These are phyloP conservation scores for Pterois miles DNA, from an alignment of 2,797 vertebrate genomes.

Conservation along the genomic window DNA sequence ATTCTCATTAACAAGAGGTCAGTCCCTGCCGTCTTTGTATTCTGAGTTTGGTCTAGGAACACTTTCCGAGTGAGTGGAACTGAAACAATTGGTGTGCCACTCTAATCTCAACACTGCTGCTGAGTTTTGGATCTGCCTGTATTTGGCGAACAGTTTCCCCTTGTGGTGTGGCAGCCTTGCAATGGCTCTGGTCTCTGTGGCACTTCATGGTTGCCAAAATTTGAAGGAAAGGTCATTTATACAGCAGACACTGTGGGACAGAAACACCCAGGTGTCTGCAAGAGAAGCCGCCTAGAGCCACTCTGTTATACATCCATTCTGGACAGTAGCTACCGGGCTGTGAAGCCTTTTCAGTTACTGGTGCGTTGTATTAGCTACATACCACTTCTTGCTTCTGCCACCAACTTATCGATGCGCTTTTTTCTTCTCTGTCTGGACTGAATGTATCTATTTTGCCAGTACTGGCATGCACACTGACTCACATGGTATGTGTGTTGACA, in stretches of 20 bases:
- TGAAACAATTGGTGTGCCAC: slow-evolving; percentile 68
- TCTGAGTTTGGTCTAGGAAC: slow-evolving; percentile 59
- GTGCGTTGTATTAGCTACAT: slow-evolving; percentile 34
- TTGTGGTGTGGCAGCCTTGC: slow-evolving; percentile 61
- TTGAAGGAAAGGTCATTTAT: slow-evolving; percentile 72
- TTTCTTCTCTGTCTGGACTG: background rate
- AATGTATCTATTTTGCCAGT: slow-evolving; percentile 10
- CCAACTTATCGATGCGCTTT: slow-evolving; percentile 8
- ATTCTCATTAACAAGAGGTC: slow-evolving; percentile 59
- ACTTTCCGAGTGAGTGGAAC: slow-evolving; percentile 65
- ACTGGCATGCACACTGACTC: slow-evolving; percentile 4
- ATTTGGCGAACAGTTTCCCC: slow-evolving; percentile 62
- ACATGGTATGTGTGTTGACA: background rate
- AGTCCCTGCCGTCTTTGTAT: slow-evolving; percentile 44
- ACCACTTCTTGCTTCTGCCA: slow-evolving; percentile 40
- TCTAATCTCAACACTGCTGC: slow-evolving; percentile 69
- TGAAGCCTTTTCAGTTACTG: slow-evolving; percentile 49
- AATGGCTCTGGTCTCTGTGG: slow-evolving; percentile 60
- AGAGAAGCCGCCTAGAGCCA: slow-evolving; percentile 43
- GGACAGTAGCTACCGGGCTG: slow-evolving; percentile 22
- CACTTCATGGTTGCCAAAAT: slow-evolving; percentile 65
- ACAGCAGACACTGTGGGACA: slow-evolving; percentile 51
- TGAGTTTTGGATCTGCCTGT: slow-evolving; percentile 63
- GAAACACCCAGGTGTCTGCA: slow-evolving; percentile 61
- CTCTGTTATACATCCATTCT: slow-evolving; percentile 34